Evolutionary conservation across 2,797 vertebrate species (phyloP), one percentile per base, ranked within the genome.

Genomic region (Pseudochromis fuscus): DNA sequence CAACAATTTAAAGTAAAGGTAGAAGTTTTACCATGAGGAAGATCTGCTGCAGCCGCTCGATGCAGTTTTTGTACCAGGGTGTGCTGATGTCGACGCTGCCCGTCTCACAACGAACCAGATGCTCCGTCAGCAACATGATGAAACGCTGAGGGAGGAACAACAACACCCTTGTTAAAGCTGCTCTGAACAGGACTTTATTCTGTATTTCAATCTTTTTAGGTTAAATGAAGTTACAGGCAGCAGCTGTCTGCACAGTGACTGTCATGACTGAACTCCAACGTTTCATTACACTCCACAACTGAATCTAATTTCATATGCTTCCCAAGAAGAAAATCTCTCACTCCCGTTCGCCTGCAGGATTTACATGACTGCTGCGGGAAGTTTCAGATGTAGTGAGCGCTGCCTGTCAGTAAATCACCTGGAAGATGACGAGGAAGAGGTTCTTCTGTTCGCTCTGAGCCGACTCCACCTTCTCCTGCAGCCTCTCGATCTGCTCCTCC

Each of bases 381-480:
- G 31, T 11, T 33, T 33, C 7, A 33, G 3, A 3, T 11, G n/a
- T n/a, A n/a, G n/a, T n/a, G n/a, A n/a, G n/a, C n/a, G n/a, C n/a
- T n/a, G n/a, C n/a, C n/a, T n/a, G n/a, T 31, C 28, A 23, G 15
- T 31, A 19, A 19, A 21, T 33, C 9, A 13, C 97, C 97, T 98
- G 97, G 87, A 99, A 99, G 91, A 99, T 98, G 85, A 99, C 98
- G 3, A 99, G 96, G 89, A 99, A 99, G 42, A 99, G 97, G 83
- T 99, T 99, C 91, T 99, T 99, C 72, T 99, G 98, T 74, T 99
- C 97, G 1, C 98, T 99, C 93, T 99, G 98, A 11, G 98, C 98
- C 0, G 97, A 96, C 76, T 99, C 98, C 19, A 98, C 97, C 79
- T 97, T 98, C 80, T 99, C 98, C 89, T 99, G 98, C 66, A 99